Evolutionary conservation across 1,140 invertebrate species (phyloP), one percentile per base, ranked within the genome.

Genomic region (Drosophila tani): DNA sequence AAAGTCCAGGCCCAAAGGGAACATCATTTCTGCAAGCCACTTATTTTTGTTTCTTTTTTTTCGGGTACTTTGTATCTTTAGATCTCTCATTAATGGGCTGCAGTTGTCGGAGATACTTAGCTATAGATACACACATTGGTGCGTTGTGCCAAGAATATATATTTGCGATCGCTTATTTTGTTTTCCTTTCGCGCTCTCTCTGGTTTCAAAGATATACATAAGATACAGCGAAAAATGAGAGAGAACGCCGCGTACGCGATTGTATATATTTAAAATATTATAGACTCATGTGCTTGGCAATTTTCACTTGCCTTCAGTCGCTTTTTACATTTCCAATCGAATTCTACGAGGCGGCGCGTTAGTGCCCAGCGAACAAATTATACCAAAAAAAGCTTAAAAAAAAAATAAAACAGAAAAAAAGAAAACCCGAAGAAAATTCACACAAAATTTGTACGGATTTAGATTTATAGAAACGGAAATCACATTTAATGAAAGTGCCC

Each of bases 251-350:
- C 40, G 29, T 40, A 40, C 2, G 21, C 24, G 79, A 79, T 88
- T 88, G 73, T 88, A 84, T 88, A 88, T 88, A 88, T 88, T 85
- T 90, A 85, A 88, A 88, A 88, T 88, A 81, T 79, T 88, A 88
- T 88, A 88, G 81, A 84, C 73, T 81, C 80, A 75, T 87, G 80
- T 83, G 80, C 77, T 83, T 87, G 86, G 86, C 86, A 80, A 91
- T 91, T 91, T 91, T 86, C 82, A 86, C 64, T 83, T 88, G 83
- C 60, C 79, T 75, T 91, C 87, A 91, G 86, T 91, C 86, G 82
- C 82, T 91, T 91, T 91, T 82, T 87, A 91, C 83, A 91, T 87
- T 91, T 91, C 83, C 88, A 77, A 81, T 91, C 73, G 87, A 91
- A 82, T 86, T 81, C 73, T 86, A 81, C 86, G 64, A 87, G 64